Evolutionary conservation across 2,797 vertebrate genomes (phyloP), one percentile per base, ranked within the genome.

Genomic region (Gambusia yucatana): DNA sequence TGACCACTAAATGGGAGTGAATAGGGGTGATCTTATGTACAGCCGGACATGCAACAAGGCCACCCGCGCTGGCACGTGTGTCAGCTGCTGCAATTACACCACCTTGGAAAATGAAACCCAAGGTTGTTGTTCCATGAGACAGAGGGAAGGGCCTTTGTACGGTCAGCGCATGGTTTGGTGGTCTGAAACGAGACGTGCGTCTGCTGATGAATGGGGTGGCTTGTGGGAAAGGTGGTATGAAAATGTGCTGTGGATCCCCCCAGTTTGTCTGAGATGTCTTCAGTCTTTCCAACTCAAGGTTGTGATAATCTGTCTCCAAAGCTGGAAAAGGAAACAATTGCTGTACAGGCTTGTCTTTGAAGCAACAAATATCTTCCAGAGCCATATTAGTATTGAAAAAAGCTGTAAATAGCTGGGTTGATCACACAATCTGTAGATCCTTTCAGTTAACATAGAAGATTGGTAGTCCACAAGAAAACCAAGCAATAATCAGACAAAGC

Each of bases 31-130:
- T 93, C 91, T 98, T 98, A 43, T 92, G 78, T 43, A 93, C 94
- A 61, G 86, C 78, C 0, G 97, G 96, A 76, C 96, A 96, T 2
- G 87, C 92, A 55, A 97, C 95, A 2, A 96, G 95, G 28, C 91
- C 93, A 1, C 88, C 94, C 0, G 96, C 95, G 88, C 97, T 97
- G 74, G 97, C 96, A 0, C 97, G 96, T 0, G 96, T 96, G 84
- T 98, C 97, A 0, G 96, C 97, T 0, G 97, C 97, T 2, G 96
- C 97, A 3, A 97, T 96, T 69, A 97, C 95, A 0, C 97, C 97
- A 0, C 95, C 95, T 69, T 95, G 93, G 90, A 96, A 97, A 76
- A 96, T 91, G 82, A 97, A 97, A 46, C 95, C 96, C 84, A 97
- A 85, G 0, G 97, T 97, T 9, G 97, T 97, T 50, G 97, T 97